Conservation (phyloP, 2,797 vertebrate genomes). For the Mormyrus proboscirostris region DNA sequence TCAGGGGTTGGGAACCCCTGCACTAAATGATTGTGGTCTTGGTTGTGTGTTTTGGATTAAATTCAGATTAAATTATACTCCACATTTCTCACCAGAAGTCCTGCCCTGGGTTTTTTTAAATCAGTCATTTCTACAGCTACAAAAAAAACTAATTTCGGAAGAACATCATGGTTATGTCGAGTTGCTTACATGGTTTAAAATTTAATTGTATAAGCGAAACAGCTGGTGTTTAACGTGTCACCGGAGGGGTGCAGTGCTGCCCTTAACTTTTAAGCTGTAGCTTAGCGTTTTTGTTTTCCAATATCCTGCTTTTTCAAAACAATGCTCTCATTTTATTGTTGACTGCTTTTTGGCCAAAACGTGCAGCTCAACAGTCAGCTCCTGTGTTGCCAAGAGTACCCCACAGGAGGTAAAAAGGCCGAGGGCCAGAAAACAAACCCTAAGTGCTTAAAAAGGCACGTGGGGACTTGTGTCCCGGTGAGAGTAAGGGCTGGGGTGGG, state of each 20-base stretch:
- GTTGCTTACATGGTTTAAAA: not conserved
- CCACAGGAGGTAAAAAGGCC: not conserved
- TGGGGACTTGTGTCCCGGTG: not conserved
- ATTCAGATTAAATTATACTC: not conserved
- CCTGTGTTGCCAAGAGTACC: not conserved
- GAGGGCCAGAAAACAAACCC: not conserved
- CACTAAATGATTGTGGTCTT: not conserved
- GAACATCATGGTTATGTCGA: not conserved
- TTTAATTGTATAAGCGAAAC: not conserved
- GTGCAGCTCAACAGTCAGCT: not conserved
- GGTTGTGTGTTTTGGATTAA: not conserved
- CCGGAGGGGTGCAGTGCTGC: not conserved
- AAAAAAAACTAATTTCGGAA: not conserved
- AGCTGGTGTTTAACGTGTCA: not conserved
- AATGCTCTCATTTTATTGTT: not conserved
- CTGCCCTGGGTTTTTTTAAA: not conserved
- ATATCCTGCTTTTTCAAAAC: not conserved
- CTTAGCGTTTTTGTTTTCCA: not conserved
- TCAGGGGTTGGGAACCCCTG: not conserved
- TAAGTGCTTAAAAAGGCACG: not conserved
- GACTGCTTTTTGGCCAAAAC: not conserved
- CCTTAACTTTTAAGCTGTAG: not conserved
- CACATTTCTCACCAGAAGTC: not conserved
- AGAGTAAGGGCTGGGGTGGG: not conserved
- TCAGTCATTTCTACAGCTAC: not conserved